A percentile compares a stretch with the other conserved stretches of the same genome.
phyloP scores from a whole-genome alignment of 2,888 invertebrate species.

The Arrhopalites spinosus region DNA sequence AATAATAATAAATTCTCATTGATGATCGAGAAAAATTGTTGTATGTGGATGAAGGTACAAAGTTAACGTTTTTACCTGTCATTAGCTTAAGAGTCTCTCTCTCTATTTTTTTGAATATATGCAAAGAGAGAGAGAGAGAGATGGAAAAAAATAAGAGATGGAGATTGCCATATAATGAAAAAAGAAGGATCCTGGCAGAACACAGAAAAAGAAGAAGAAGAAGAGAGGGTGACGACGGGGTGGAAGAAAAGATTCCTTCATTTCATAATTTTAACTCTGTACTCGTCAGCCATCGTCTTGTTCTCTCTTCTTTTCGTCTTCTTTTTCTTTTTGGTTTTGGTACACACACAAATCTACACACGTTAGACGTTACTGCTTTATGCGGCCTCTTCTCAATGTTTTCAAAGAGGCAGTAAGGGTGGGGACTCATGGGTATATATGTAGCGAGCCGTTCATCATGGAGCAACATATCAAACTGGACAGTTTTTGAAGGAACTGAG shows the following conservation, averaged over 20 bases:
- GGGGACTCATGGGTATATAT: slow-evolving; percentile 37
- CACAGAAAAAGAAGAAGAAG: slow-evolving; percentile 40
- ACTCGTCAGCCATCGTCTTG: not conserved
- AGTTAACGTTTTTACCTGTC: slow-evolving; percentile 23
- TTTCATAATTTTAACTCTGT: slow-evolving; percentile 39
- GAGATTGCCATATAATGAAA: slow-evolving; percentile 32
- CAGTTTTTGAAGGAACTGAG: slow-evolving; percentile 25
- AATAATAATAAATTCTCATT: slow-evolving; percentile 35
- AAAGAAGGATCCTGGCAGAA: slow-evolving; percentile 40
- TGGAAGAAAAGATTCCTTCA: slow-evolving; percentile 40
- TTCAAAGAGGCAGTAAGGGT: slow-evolving; percentile 39
- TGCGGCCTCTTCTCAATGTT: slow-evolving; percentile 26
- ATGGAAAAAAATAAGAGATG: too few species aligned
- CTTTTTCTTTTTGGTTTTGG: too few species aligned
- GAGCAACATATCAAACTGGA: slow-evolving; percentile 36
- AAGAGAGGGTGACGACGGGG: slow-evolving; percentile 42
- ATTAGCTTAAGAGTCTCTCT: slow-evolving; percentile 16
- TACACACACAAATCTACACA: too few species aligned
- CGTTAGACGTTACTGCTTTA: slow-evolving; percentile 32
- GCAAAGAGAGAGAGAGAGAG: slow-evolving; percentile 2
- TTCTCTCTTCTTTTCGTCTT: not conserved
- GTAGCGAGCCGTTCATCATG: slow-evolving; percentile 38
- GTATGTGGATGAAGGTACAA: slow-evolving; percentile 9
- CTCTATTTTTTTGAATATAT: slow-evolving; percentile 1
- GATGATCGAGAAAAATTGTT: slow-evolving; percentile 10